Base-by-base conservation (phyloP, 1,140 invertebrate genomes). In the Drosophila asahinai region DNA sequence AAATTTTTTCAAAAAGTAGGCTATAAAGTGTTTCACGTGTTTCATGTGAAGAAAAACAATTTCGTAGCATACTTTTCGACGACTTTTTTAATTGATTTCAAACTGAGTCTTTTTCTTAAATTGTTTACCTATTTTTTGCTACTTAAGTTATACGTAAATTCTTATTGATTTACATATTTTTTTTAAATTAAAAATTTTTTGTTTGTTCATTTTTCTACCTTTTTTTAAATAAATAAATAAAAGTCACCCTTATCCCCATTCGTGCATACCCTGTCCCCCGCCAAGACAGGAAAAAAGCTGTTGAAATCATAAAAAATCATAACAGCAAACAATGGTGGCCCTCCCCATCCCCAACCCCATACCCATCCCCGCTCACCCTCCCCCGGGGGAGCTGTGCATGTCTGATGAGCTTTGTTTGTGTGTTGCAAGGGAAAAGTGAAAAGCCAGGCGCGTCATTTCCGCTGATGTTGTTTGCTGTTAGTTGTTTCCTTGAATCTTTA, bases 301-400 rank as follows among this genome's bases (percentile, higher is more conserved):
- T 55, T 82, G 73, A 89, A 89, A 86, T 89, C 86, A 90, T 81
- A 89, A 90, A 73, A 89, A 90, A 89, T 84, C 78, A 90, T 74
- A 90, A 80, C 64, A 80, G 72, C 80, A 80, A 90, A 90, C 82
- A 90, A 80, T 70, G 78, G 27, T 42, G 33, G 14, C 54, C 48
- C 51, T 17, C 15, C 30, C 30, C 36, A n/a, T 14, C 19, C 15
- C 49, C 36, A n/a, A 11, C 19, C 15, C 49, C 55, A 7, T 5
- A 14, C 43, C n/a, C 48, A 8, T 8, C n/a, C n/a, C 15, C 55
- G 22, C 22, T 30, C n/a, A 15, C 19, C 15, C 40, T 30, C 58
- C 51, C 64, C 55, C 59, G 15, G 38, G 83, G 76, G 80, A 72
- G 60, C 64, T 80, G 43, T 90, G 86, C 86, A 90, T 90, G 86